A percentile compares a stretch with the other conserved stretches of the same genome.
phyloP scores from a whole-genome alignment of 2,113 vertebrate genomes.

The Strigops habroptila region DNA sequence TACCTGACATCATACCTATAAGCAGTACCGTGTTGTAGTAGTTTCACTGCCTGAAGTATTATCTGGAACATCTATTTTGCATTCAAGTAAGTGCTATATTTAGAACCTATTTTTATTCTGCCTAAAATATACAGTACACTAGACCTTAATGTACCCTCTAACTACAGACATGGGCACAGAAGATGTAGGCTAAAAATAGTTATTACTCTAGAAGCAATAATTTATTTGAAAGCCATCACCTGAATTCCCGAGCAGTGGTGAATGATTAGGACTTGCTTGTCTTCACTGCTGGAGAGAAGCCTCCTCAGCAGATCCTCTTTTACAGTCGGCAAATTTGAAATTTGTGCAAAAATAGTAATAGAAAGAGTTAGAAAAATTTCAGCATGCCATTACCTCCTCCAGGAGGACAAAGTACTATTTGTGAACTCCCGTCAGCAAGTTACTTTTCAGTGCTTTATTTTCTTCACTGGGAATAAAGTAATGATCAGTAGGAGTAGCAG shows the following conservation, averaged over 20 bases:
- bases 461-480: background rate
- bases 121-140: conserved; percentile 23
- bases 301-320: conserved; percentile 22
- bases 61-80: conserved; percentile 30
- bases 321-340: conserved; percentile 1
- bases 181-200: conserved; percentile 54
- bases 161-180: conserved; percentile 30
- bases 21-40: background rate
- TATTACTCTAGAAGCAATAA: conserved; percentile 36
- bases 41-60: conserved; percentile 3
- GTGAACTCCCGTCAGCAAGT: background rate
- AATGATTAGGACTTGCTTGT: background rate
- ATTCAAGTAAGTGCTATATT: conserved; percentile 50
- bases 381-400: background rate
- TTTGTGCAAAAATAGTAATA: background rate
- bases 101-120: conserved; percentile 57
- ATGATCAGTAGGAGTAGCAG: conserved; percentile 1
- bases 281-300: conserved; percentile 15
- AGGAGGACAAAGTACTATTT: background rate
- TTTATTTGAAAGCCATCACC: conserved; percentile 37
- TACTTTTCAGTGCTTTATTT: conserved; percentile 1
- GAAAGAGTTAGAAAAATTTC: background rate
- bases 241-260: conserved; percentile 21
- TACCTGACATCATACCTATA: background rate
- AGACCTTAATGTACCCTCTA: conserved; percentile 63